Evolutionary conservation across 2,797 vertebrate genomes (phyloP).

Genomic region (Sorex maritimensis): DNA sequence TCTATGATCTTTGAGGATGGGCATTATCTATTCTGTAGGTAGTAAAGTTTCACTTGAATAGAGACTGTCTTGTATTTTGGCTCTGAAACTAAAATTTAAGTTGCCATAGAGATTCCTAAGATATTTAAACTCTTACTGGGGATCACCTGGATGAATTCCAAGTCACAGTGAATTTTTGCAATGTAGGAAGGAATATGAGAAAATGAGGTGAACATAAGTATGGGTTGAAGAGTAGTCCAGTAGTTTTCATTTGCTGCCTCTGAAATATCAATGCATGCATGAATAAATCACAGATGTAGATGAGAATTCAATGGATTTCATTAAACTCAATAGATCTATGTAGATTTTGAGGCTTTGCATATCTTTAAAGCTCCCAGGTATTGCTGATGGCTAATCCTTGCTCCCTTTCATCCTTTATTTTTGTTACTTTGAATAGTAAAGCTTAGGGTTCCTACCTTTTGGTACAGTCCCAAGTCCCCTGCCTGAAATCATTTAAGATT

Average conservation of each 20-base stretch:
- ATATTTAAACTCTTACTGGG: not conserved
- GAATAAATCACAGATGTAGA: not conserved
- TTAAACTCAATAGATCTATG: not conserved
- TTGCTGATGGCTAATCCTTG: not conserved
- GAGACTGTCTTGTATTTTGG: constrained; percentile 11
- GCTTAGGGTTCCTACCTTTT: no score
- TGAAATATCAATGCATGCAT: not conserved
- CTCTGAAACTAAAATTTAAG: not conserved
- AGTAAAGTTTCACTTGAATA: not conserved
- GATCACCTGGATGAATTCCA: constrained; percentile 21
- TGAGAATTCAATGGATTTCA: not conserved
- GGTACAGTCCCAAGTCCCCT: not conserved
- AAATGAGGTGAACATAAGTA: not conserved
- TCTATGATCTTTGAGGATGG: not conserved
- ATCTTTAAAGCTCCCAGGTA: not conserved
- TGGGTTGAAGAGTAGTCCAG: not conserved
- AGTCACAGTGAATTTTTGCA: not conserved
- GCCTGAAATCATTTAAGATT: not conserved
- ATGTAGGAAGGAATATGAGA: not conserved
- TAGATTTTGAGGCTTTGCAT: not conserved
- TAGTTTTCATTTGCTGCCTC: constrained; percentile 31
- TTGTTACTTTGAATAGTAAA: no score
- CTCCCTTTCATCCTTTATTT: not conserved
- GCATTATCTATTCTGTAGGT: not conserved
- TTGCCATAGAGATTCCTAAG: constrained; percentile 1